phyloP scores from a whole-genome alignment of 2,888 invertebrate genomes.

The Alloscopus bannaensis region DNA sequence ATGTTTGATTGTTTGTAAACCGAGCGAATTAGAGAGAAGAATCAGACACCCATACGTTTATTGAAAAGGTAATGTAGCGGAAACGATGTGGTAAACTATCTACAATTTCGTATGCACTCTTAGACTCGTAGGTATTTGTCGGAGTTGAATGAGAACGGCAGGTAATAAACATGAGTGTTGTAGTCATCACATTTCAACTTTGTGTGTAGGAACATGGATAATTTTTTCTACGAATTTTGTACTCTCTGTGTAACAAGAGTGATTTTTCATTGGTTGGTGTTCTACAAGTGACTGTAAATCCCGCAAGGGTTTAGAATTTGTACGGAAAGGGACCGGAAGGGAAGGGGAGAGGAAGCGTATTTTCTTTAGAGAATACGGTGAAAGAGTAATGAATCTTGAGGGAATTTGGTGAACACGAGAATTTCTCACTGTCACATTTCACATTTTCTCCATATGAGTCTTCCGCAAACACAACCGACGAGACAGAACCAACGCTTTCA shows the following conservation, averaged over 20 bases:
- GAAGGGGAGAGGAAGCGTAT: constrained; percentile 4
- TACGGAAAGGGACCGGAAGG: neutral
- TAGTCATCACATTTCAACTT: neutral
- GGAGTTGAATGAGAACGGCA: neutral
- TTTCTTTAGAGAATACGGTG: constrained; percentile 6
- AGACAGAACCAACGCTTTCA: constrained; percentile 21
- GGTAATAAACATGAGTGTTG: no score
- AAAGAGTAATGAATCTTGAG: constrained; percentile 30
- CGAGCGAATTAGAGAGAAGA: no score
- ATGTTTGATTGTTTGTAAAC: no score
- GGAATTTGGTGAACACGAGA: constrained; percentile 26
- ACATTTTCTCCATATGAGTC: constrained; percentile 13
- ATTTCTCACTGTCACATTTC: constrained; percentile 44
- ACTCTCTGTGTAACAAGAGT: neutral
- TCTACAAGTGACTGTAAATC: constrained; percentile 16
- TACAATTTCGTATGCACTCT: neutral
- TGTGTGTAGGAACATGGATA: neutral
- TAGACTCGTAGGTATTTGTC: neutral
- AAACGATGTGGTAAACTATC: neutral
- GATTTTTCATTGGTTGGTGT: constrained; percentile 3
- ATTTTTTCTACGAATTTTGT: neutral
- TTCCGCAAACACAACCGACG: constrained; percentile 6
- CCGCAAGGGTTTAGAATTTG: neutral
- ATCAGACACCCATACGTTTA: no score
- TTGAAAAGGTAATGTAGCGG: no score